Percentiles rank a stretch among this genome's conserved stretches.
These are phyloP conservation scores for Myopa tessellatipennis DNA, from an alignment of 2,888 invertebrate species.

Conservation along the genomic window DNA sequence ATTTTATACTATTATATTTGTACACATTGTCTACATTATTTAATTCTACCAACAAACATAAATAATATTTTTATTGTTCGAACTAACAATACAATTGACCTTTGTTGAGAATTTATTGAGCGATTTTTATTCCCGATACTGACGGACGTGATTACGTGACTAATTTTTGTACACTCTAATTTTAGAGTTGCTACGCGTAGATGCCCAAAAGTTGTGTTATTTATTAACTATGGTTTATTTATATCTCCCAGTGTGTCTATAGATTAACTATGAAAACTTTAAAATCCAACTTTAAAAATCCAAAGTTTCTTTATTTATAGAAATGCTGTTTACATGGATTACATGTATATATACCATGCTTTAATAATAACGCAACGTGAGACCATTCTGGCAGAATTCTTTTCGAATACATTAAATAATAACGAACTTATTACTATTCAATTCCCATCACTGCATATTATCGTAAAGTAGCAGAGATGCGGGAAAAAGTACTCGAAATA, in stretches of 20 bases:
- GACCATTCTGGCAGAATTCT: too few relatives aligned
- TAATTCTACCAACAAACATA: neutral
- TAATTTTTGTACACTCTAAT: neutral
- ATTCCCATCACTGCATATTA: too few relatives aligned
- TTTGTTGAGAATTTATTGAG: neutral
- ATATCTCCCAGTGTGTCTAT: neutral
- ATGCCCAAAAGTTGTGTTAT: too few relatives aligned
- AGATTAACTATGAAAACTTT: neutral
- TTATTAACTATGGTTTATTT: neutral
- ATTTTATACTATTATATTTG: too few relatives aligned
- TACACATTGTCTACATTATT: neutral
- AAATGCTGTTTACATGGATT: too few relatives aligned
- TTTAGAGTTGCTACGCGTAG: neutral
- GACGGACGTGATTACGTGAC: conserved; percentile 1
- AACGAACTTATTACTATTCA: too few relatives aligned
- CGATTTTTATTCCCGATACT: neutral
- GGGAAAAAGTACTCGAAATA: too few relatives aligned
- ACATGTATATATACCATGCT: too few relatives aligned
- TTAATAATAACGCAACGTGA: too few relatives aligned
- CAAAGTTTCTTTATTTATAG: neutral
- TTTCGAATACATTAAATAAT: too few relatives aligned
- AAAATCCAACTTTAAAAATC: neutral
- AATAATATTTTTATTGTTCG: neutral
- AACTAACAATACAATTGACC: neutral
- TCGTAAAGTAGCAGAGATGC: too few relatives aligned